Base-by-base conservation (phyloP, 2,888 invertebrate species). In the Metallyticus violacea region DNA sequence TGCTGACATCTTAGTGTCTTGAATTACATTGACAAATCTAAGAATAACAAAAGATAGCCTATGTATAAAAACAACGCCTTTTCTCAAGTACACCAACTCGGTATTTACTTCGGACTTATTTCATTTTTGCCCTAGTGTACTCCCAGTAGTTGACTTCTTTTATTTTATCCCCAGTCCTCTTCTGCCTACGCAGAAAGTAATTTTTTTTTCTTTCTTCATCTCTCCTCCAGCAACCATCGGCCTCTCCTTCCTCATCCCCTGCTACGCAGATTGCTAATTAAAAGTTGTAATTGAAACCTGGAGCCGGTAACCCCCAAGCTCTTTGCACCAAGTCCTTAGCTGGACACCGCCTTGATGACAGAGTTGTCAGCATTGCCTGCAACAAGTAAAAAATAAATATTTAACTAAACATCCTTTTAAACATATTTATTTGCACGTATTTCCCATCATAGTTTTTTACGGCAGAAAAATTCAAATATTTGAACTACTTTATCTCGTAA, bases 261-360 rank as follows among this genome's bases (percentile, higher is more conserved):
- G 77, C 28, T n/a, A 77, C 28, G 77, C 83, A 77, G 83, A 83
- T 83, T 83, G 83, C 83, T 83, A 83, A 83, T 83, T 83, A 83
- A 83, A 83, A 83, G 83, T 83, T 83, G 83, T 83, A 83, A 83
- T 83, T 83, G 83, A 83, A 83, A 83, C 83, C 83, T 83, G 83
- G 27, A 83, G 29, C 26, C 40, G 15, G 40, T 62, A 62, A 62
- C 40, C 22, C 15, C 40, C 22, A 62, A 62, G 40, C 40, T 62
- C 40, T 62, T 62, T 62, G 40, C 40, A 62, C 40, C 40, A 62
- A 62, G 22, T 62, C 22, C 40, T 62, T 22, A 15, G 40, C 40
- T 62, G 40, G 40, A 62, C 40, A 62, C 40, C 9, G 40, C 15
- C 22, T 62, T 62, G 40, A 62, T 62, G 40, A 62, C 40, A 62